Percentiles rank a stretch among this genome's conserved stretches.
Conservation (phyloP, 2,113 vertebrate genomes). For the Lipotes vexillifer region DNA sequence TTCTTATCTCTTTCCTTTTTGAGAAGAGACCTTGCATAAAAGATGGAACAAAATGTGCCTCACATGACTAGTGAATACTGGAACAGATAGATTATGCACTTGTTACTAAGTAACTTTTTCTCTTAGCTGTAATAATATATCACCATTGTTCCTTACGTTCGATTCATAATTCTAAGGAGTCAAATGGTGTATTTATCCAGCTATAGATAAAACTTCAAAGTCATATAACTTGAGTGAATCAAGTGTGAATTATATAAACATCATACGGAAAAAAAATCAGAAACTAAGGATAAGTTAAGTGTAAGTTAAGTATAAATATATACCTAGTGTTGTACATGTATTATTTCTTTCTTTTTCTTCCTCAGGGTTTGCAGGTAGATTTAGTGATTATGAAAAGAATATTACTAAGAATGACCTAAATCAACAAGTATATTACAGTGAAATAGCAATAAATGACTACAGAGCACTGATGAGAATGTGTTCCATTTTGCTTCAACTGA, state of each 20-base stretch:
- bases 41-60: constrained; percentile 38
- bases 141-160: constrained; percentile 22
- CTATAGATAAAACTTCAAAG: constrained; percentile 51
- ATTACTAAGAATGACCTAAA: background rate
- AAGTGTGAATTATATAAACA: background rate
- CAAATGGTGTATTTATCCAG: background rate
- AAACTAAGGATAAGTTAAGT: background rate
- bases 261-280: background rate
- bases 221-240: background rate
- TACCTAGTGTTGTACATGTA: background rate
- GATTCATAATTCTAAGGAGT: constrained; percentile 37
- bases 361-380: background rate
- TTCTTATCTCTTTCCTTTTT: constrained; percentile 42
- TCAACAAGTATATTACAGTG: background rate
- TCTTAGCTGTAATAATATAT: constrained; percentile 54
- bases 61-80: background rate
- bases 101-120: constrained; percentile 35
- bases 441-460: background rate
- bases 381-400: background rate
- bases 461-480: background rate
- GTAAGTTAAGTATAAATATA: background rate
- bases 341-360: background rate
- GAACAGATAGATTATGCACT: constrained; percentile 38
- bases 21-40: background rate
- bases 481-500: background rate